Evolutionary conservation across 1,140 invertebrate species (phyloP).

Genomic region (Atta colombica): DNA sequence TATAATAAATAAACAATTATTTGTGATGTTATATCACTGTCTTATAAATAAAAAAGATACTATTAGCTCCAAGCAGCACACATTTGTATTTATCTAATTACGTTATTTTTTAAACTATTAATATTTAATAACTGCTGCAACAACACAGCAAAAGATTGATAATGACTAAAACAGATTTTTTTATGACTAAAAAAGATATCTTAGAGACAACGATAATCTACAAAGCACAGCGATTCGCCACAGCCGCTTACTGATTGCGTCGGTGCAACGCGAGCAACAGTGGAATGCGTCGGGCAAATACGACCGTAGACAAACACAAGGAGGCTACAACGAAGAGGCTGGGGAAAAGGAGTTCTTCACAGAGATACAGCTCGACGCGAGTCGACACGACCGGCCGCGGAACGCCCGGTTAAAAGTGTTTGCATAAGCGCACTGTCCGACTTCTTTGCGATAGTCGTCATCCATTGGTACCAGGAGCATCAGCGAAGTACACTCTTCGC

Average conservation of each 20-base stretch:
- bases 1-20: neutral
- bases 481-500: constrained; percentile 22
- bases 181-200: neutral
- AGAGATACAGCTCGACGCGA: constrained; percentile 69
- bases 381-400: constrained; percentile 61
- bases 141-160: neutral
- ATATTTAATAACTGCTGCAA: constrained; percentile 15
- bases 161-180: neutral
- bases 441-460: constrained; percentile 72
- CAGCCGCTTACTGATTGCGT: constrained; percentile 46
- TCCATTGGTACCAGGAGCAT: constrained; percentile 67
- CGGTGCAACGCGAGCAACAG: constrained; percentile 70
- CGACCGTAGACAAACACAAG: constrained; percentile 77
- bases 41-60: neutral
- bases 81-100: constrained; percentile 15
- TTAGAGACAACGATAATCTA: constrained; percentile 38
- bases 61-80: neutral
- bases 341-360: constrained; percentile 70
- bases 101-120: constrained; percentile 10
- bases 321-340: constrained; percentile 71
- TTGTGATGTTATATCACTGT: neutral
- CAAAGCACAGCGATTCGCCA: constrained; percentile 52
- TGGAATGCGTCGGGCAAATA: constrained; percentile 81
- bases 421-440: constrained; percentile 71
- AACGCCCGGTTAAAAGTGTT: constrained; percentile 80